A percentile compares a stretch with the other conserved stretches of the same genome.
These are phyloP conservation scores for Pecten maximus DNA, from an alignment of 2,888 invertebrate species.

Conservation along the genomic window DNA sequence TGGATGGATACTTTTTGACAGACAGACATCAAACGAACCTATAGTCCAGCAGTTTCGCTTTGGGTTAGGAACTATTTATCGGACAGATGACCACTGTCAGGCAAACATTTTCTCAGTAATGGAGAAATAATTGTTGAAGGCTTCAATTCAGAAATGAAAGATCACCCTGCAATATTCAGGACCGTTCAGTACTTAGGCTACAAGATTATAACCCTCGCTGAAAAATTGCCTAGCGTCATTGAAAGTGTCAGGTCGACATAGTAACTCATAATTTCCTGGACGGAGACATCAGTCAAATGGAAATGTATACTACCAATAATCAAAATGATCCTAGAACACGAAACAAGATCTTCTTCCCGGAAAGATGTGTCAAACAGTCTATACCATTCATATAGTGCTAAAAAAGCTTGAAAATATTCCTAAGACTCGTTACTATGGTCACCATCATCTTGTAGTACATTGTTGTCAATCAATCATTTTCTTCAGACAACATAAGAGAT, in stretches of 20 bases:
- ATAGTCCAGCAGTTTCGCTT: not conserved
- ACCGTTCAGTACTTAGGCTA: not conserved
- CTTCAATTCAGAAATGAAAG: not conserved
- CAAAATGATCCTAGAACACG: constrained; percentile 5
- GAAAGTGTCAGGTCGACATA: constrained; percentile 14
- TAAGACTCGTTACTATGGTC: not conserved
- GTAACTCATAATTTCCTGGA: constrained; percentile 13
- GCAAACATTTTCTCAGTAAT: not conserved
- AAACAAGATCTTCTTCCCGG: not conserved
- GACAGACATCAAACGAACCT: not conserved
- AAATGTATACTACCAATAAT: constrained; percentile 3
- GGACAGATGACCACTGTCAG: not conserved
- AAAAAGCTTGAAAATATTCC: not conserved
- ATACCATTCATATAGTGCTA: not conserved
- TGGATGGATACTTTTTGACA: not conserved
- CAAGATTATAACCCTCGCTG: constrained; percentile 14
- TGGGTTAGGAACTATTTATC: not conserved
- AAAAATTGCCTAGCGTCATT: not conserved
- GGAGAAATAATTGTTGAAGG: not conserved
- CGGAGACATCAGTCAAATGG: not conserved
- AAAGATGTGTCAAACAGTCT: not conserved
- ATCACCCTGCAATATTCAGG: not conserved
- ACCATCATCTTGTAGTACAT: not conserved
- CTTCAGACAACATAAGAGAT: not conserved
- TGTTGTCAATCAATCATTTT: not conserved